Percentiles rank a stretch among this genome's conserved stretches.
These are phyloP conservation scores for Leptinotarsa haldemani DNA, from an alignment of 2,888 invertebrate genomes.

Conservation along the genomic window DNA sequence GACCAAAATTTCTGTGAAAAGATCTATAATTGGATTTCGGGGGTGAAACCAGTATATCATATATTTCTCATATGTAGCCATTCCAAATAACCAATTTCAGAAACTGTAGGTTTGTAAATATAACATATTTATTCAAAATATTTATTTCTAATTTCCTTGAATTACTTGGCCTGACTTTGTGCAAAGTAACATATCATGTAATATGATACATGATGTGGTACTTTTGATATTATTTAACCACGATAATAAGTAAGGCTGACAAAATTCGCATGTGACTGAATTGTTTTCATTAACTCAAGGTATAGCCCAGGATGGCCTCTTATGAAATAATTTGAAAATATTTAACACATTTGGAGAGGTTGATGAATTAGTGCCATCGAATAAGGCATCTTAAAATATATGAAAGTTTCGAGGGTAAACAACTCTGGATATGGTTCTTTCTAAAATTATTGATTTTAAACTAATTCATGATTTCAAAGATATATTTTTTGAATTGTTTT, in stretches of 20 bases:
- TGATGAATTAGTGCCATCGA: slow-evolving; percentile 55
- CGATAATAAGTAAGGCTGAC: slow-evolving; percentile 14
- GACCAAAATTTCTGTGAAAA: no score
- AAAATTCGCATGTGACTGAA: slow-evolving; percentile 17
- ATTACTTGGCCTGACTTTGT: background rate
- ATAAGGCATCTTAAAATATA: slow-evolving; percentile 48
- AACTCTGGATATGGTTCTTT: background rate
- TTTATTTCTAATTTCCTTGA: slow-evolving; percentile 13
- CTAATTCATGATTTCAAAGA: no score
- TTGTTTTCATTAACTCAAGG: slow-evolving; percentile 17
- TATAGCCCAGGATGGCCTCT: slow-evolving; percentile 12
- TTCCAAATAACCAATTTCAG: background rate
- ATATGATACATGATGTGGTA: slow-evolving; percentile 2
- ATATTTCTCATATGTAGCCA: no score
- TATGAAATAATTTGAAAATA: background rate
- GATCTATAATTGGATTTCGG: no score
- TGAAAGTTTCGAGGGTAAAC: background rate
- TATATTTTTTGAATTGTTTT: no score
- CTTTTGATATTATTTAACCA: slow-evolving; percentile 3
- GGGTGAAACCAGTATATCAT: no score
- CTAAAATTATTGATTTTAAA: background rate
- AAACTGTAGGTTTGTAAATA: slow-evolving; percentile 25
- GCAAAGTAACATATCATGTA: slow-evolving; percentile 18
- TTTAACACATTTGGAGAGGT: slow-evolving; percentile 40
- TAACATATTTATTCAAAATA: slow-evolving; percentile 24